Evolutionary conservation across 2,113 vertebrate species (phyloP).

Genomic region (Sinocyclocheilus grahami): DNA sequence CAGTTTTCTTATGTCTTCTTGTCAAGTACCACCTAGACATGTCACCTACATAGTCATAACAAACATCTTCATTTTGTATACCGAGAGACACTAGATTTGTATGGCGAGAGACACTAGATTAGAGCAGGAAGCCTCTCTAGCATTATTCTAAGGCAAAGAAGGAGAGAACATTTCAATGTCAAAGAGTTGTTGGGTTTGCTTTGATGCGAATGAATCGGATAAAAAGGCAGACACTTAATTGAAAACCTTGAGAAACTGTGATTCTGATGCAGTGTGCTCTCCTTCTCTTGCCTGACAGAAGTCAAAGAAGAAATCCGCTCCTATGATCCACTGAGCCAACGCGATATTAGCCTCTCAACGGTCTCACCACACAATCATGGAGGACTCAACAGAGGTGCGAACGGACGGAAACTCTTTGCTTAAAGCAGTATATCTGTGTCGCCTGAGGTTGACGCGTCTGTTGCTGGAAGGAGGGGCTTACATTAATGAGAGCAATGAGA

Average conservation of each 20-base stretch:
- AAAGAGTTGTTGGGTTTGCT: slow-evolving; percentile 27
- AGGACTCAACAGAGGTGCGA: slow-evolving; percentile 74
- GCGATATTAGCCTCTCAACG: slow-evolving; percentile 14
- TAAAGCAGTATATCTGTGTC: slow-evolving; percentile 85
- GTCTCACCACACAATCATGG: slow-evolving; percentile 65
- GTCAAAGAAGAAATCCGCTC: slow-evolving; percentile 29
- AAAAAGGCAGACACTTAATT: slow-evolving; percentile 15
- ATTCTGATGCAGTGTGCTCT: neutral
- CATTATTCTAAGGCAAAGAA: slow-evolving; percentile 1
- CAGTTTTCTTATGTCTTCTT: neutral
- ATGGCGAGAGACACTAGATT: neutral
- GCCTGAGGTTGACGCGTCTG: slow-evolving; percentile 88
- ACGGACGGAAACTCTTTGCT: slow-evolving; percentile 86
- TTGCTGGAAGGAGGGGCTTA: slow-evolving; percentile 88
- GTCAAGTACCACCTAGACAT: slow-evolving; percentile 29
- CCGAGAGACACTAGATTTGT: neutral
- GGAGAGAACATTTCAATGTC: slow-evolving; percentile 30
- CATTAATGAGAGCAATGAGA: slow-evolving; percentile 88
- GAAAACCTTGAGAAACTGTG: slow-evolving; percentile 23
- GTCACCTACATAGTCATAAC: slow-evolving; percentile 30
- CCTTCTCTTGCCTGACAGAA: slow-evolving; percentile 22
- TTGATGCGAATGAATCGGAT: slow-evolving; percentile 11
- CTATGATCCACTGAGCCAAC: slow-evolving; percentile 32
- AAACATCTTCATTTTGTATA: slow-evolving; percentile 29
- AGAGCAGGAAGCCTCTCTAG: neutral